Evolutionary conservation across 92 coral and sea anemone species (phyloP).

Genomic region (Epizoanthus scotinus): DNA sequence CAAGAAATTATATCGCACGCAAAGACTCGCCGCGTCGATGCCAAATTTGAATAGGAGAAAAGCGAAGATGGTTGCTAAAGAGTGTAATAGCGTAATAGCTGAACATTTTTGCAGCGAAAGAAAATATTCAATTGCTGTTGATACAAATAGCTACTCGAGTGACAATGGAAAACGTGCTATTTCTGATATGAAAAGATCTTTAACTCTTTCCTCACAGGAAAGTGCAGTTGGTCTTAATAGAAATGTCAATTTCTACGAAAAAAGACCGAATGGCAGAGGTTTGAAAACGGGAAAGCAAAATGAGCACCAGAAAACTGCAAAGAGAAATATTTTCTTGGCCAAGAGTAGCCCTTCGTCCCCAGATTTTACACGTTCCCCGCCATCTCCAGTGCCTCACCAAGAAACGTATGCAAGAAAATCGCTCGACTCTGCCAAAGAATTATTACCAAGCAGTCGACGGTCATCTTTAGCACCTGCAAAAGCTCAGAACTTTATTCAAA

Average conservation of each 20-base stretch:
- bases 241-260: background rate
- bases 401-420: constrained; percentile 3
- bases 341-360: constrained; percentile 28
- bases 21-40: background rate
- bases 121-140: background rate
- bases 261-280: background rate
- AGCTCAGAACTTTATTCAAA: constrained; percentile 41
- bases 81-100: background rate
- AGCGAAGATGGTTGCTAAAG: background rate
- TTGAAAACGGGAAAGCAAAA: background rate
- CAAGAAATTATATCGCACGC: background rate
- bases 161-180: background rate
- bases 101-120: background rate
- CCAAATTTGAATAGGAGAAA: background rate
- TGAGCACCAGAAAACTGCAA: background rate
- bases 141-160: background rate
- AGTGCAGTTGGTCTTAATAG: background rate
- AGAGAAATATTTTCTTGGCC: background rate
- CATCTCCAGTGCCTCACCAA: background rate
- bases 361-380: background rate
- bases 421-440: constrained; percentile 15
- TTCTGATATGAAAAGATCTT: background rate
- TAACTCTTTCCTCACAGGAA: constrained; percentile 2
- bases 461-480: constrained; percentile 8
- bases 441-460: background rate